These are phyloP conservation scores for Drosophila maculinotata DNA, from an alignment of 2,888 invertebrate genomes.

Conservation along the genomic window DNA sequence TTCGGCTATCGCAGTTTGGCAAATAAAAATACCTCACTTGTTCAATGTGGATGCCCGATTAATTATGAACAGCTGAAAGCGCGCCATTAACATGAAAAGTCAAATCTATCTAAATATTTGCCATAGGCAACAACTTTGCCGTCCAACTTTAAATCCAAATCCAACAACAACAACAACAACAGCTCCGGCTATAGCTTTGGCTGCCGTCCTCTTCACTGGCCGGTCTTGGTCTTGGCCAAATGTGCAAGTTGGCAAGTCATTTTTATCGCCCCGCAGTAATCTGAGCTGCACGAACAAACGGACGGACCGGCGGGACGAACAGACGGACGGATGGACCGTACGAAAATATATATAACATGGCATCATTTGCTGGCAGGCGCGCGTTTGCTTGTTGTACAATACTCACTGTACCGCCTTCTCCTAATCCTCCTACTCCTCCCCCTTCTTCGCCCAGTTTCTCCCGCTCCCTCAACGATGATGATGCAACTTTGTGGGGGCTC, in stretches of 20 bases:
- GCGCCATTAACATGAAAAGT: conserved; percentile 81
- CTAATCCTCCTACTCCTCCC: conserved; percentile 10
- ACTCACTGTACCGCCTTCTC: conserved; percentile 33
- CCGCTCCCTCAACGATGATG: conserved; percentile 50
- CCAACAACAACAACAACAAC: background rate
- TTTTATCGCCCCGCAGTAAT: conserved; percentile 78
- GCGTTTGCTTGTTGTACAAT: conserved; percentile 78
- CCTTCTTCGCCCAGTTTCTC: conserved; percentile 18
- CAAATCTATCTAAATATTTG: conserved; percentile 81
- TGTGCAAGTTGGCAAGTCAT: conserved; percentile 80
- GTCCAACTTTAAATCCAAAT: conserved; percentile 22
- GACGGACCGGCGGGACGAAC: conserved; percentile 41
- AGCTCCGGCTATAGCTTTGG: conserved; percentile 20
- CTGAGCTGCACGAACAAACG: conserved; percentile 78
- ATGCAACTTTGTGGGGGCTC: conserved; percentile 58
- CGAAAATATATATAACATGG: conserved; percentile 74
- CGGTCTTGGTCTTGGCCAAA: conserved; percentile 64
- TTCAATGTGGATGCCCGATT: conserved; percentile 75
- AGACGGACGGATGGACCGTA: conserved; percentile 42
- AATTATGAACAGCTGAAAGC: conserved; percentile 80
- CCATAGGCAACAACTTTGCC: conserved; percentile 60
- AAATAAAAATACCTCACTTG: conserved; percentile 76
- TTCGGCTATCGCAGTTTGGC: conserved; percentile 54
- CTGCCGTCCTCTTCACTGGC: conserved; percentile 13
- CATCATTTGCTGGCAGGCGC: conserved; percentile 77